phyloP scores from a whole-genome alignment of 2,113 vertebrate genomes.

The Mus pahari region DNA sequence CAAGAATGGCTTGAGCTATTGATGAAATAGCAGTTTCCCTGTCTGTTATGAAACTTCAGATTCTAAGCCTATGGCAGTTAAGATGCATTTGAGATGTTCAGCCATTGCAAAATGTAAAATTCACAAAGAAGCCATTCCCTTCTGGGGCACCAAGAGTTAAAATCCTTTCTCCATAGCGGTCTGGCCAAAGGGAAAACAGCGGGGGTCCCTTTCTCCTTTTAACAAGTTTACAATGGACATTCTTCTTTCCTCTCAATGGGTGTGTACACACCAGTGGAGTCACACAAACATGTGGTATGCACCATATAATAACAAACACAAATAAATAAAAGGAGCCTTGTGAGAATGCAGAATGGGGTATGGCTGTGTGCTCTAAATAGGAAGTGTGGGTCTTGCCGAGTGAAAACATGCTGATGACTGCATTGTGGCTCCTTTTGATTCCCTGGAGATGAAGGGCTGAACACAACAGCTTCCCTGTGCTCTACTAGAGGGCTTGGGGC shows the following conservation, averaged over 20 bases:
- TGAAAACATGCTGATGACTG: conserved; percentile 93
- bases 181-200: conserved; percentile 77
- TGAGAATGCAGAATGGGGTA: conserved; percentile 84
- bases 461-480: conserved; percentile 91
- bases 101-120: conserved; percentile 31
- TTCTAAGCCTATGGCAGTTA: not conserved
- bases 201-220: conserved; percentile 83
- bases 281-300: conserved; percentile 85
- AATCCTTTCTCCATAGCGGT: conserved; percentile 69
- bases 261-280: conserved; percentile 81
- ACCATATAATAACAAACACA: conserved; percentile 87
- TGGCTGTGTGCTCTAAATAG: conserved; percentile 89
- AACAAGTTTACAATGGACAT: conserved; percentile 84
- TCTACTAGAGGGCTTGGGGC: conserved; percentile 81
- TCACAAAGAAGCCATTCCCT: conserved; percentile 64
- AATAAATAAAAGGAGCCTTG: conserved; percentile 87
- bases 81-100: not conserved
- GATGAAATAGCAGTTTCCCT: not conserved
- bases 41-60: not conserved
- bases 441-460: conserved; percentile 87
- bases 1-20: not conserved
- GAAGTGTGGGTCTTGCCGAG: conserved; percentile 87
- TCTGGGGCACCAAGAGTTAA: conserved; percentile 83
- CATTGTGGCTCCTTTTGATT: conserved; percentile 93
- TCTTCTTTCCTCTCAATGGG: conserved; percentile 77